These are phyloP conservation scores for Heteropelma amictum DNA, from an alignment of 2,888 invertebrate genomes.

Conservation along the genomic window DNA sequence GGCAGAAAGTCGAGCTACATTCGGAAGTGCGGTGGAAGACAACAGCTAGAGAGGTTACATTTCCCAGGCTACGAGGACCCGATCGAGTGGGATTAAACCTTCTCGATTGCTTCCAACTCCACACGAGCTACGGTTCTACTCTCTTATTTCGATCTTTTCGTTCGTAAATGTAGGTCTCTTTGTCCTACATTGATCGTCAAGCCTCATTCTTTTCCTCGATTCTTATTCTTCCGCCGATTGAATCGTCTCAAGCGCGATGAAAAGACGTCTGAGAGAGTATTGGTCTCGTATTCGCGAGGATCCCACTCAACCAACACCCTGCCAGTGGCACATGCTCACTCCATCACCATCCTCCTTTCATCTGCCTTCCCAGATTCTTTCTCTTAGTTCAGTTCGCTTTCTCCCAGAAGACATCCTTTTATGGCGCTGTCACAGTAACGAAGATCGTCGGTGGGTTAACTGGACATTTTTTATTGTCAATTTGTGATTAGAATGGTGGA, in stretches of 20 bases:
- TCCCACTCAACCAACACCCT: conserved; percentile 50
- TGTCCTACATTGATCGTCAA: conserved; percentile 25
- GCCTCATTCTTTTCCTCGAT: conserved; percentile 43
- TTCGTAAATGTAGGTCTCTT: conserved; percentile 10
- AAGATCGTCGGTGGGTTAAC: conserved; percentile 69
- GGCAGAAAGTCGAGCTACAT: conserved; percentile 29
- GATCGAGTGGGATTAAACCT: conserved; percentile 77
- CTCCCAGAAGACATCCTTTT: conserved; percentile 3
- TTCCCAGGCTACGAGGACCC: conserved; percentile 71
- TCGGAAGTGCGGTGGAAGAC: conserved; percentile 46
- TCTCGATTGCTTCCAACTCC: conserved; percentile 76
- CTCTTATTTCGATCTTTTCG: conserved; percentile 4
- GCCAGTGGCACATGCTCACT: conserved; percentile 35
- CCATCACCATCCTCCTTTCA: conserved; percentile 16
- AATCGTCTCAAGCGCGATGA: conserved; percentile 56
- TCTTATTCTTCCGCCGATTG: conserved; percentile 43
- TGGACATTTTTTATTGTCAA: conserved; percentile 77
- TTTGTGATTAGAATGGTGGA: conserved; percentile 74
- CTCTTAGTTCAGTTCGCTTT: conserved; percentile 13
- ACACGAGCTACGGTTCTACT: conserved; percentile 65
- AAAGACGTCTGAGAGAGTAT: conserved; percentile 61
- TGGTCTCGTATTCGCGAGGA: conserved; percentile 32
- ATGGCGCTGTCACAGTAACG: conserved; percentile 36
- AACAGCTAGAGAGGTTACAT: conserved; percentile 50
- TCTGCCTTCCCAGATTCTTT: conserved; percentile 28